These are phyloP conservation scores for Alectoris magna DNA, from an alignment of 2,797 vertebrate species.

Conservation along the genomic window DNA sequence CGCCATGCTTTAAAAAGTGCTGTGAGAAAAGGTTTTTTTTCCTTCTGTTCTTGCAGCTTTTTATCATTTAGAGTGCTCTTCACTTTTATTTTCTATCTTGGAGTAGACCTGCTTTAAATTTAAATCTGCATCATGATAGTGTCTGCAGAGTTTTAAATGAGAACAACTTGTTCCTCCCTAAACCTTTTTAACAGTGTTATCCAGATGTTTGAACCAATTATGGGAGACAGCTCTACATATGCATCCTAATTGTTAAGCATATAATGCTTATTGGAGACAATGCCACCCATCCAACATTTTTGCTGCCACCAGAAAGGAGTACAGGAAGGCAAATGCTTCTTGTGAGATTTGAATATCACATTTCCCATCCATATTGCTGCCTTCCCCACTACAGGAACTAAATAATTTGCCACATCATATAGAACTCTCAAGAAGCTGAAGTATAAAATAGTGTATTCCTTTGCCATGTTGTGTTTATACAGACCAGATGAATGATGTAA, in stretches of 20 bases:
- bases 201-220: slow-evolving; percentile 76
- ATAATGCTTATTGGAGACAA: neutral
- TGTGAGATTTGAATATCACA: neutral
- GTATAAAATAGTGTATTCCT: neutral
- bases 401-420: neutral
- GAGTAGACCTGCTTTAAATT: slow-evolving; percentile 71
- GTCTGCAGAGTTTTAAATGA: slow-evolving; percentile 72
- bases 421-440: neutral
- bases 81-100: slow-evolving; percentile 56
- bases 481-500: slow-evolving; percentile 44
- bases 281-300: neutral
- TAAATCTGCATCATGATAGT: slow-evolving; percentile 59
- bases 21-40: neutral
- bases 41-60: slow-evolving; percentile 40
- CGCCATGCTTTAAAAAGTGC: neutral
- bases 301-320: neutral
- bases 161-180: slow-evolving; percentile 69
- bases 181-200: slow-evolving; percentile 60
- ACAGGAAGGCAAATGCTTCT: neutral
- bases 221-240: slow-evolving; percentile 48
- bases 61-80: neutral
- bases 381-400: neutral
- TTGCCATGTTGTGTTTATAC: slow-evolving; percentile 19
- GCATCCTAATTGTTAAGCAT: slow-evolving; percentile 18
- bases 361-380: neutral